phyloP scores from a whole-genome alignment of 2,797 vertebrate species.

The Danio albolineatus region DNA sequence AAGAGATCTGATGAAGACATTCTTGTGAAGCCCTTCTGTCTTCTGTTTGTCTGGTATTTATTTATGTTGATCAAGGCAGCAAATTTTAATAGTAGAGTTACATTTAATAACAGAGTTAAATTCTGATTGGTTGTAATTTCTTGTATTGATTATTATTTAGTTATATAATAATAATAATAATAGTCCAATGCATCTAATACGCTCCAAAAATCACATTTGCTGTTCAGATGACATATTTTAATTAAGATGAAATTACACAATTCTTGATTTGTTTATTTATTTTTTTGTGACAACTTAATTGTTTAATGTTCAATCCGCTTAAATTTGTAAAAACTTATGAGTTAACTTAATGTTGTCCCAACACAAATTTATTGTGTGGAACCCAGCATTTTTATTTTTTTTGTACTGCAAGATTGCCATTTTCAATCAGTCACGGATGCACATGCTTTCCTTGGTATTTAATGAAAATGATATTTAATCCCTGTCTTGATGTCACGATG shows the following conservation, averaged over 20 bases:
- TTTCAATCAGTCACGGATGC: neutral
- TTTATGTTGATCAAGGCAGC: neutral
- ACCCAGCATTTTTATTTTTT: too few species aligned
- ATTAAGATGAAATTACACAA: too few species aligned
- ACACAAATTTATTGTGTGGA: too few species aligned
- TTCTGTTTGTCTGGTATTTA: neutral
- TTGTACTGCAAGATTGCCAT: neutral
- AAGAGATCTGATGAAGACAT: constrained; percentile 45
- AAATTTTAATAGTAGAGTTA: too few species aligned
- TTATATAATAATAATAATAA: neutral
- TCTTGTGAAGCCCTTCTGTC: constrained; percentile 35
- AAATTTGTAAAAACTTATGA: too few species aligned
- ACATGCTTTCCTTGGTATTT: neutral
- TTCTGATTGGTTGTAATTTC: neutral
- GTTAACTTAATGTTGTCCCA: too few species aligned
- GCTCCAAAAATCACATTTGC: too few species aligned
- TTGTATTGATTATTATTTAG: neutral
- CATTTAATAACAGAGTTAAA: too few species aligned
- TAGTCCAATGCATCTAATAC: neutral
- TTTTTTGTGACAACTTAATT: too few species aligned
- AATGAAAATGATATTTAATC: neutral
- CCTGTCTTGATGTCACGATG: neutral
- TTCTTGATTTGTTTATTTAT: too few species aligned
- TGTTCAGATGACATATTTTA: too few species aligned
- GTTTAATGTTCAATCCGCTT: too few species aligned